Evolutionary conservation across 2,797 vertebrate species (phyloP).

Genomic region (Bovichtus diacanthus): DNA sequence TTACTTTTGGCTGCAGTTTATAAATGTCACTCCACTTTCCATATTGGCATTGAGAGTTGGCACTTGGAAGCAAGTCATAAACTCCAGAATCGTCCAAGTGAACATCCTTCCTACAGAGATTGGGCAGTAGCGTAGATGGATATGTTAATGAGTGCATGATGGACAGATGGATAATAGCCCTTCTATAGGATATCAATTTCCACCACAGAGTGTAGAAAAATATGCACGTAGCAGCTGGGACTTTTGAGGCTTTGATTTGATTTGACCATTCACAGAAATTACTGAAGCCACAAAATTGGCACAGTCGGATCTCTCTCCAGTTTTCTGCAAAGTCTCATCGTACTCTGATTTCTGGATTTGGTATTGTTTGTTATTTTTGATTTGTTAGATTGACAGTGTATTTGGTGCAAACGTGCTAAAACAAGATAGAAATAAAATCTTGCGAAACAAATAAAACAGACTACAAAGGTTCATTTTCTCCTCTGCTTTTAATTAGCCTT

Average conservation of each 20-base stretch:
- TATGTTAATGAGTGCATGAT: slow-evolving; percentile 16
- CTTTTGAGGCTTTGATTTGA: background rate
- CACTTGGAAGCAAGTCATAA: background rate
- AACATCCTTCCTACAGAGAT: background rate
- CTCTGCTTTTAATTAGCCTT: slow-evolving; percentile 1
- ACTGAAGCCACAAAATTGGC: background rate
- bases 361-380: background rate
- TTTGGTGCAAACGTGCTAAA: background rate
- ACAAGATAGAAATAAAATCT: background rate
- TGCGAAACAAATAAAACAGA: background rate
- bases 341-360: background rate
- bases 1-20: slow-evolving; percentile 12
- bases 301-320: background rate
- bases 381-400: background rate
- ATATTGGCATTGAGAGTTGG: slow-evolving; percentile 19
- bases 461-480: background rate
- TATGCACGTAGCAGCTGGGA: slow-evolving; percentile 40
- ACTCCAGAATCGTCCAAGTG: slow-evolving; percentile 10
- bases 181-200: slow-evolving; percentile 54
- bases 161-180: slow-evolving; percentile 71
- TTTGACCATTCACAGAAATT: slow-evolving; percentile 17
- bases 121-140: slow-evolving; percentile 16
- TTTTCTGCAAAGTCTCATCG: background rate
- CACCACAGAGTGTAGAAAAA: slow-evolving; percentile 31
- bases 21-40: slow-evolving; percentile 8